Percentiles rank a stretch among this genome's conserved stretches.
Evolutionary conservation across 2,797 vertebrate genomes (phyloP).

Genomic region (Diglossa cyanea): DNA sequence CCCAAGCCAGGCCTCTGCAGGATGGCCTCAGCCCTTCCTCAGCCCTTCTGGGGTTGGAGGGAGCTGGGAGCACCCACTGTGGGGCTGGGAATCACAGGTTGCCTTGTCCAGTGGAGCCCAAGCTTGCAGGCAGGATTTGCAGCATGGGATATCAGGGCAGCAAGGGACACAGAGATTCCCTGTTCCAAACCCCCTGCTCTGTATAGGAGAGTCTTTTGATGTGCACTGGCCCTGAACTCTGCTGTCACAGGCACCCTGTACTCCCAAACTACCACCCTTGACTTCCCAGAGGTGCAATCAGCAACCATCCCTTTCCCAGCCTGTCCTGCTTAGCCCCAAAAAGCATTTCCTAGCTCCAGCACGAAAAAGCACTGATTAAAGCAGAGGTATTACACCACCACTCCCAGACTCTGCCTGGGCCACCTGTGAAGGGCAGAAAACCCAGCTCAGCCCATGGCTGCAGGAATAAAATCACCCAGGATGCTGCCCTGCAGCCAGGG

Average conservation of each 20-base stretch:
- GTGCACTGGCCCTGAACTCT: not conserved
- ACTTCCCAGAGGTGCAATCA: not conserved
- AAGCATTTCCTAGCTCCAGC: not conserved
- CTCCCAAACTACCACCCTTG: not conserved
- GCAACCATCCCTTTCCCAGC: not conserved
- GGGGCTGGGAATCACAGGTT: not conserved
- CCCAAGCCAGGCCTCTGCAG: not conserved
- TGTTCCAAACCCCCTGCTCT: not conserved
- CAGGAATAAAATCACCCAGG: not conserved
- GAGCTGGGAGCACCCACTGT: not conserved
- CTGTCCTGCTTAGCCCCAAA: not conserved
- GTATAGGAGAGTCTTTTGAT: rapidly evolving
- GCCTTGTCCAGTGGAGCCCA: rapidly evolving
- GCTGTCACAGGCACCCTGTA: not conserved
- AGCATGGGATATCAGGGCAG: not conserved
- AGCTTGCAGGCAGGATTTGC: not conserved
- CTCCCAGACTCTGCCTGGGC: not conserved
- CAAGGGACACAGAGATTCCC: not conserved
- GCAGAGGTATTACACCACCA: not conserved
- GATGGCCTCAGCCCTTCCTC: not conserved
- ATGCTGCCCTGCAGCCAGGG: not conserved
- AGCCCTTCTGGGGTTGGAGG: not conserved
- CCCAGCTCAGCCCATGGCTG: not conserved
- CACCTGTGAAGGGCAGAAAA: not conserved
- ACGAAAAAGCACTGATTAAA: not conserved